Base-by-base conservation (phyloP, 2,888 invertebrate genomes). In the Drosophila multiciliata region DNA sequence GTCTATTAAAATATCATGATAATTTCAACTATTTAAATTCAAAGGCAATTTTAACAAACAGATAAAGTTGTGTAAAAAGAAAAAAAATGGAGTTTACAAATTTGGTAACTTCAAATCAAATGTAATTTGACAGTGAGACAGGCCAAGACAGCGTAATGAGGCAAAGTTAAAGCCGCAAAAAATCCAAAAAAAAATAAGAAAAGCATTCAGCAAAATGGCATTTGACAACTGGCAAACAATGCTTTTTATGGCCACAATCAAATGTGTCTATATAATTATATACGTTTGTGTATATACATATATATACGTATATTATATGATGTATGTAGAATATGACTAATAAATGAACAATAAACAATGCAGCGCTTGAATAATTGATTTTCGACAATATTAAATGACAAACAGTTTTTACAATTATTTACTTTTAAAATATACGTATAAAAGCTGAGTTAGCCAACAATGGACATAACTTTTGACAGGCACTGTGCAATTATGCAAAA, bases 51-150 rank as follows among this genome's bases (percentile, higher is more conserved):
- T 52, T 54, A 64, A 54, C 42, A n/a, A 33, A 45, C 15, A 45
- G 23, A 15, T 15, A 6, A 23, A 45, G 45, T 23, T 45, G 15
- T 45, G 17, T 17, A 8, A 38, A 38, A 8, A 8, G 3, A 40
- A 57, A 23, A 15, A 8, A 26, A 23, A 23, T 23, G 1, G 23
- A 36, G 36, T 36, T 54, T 48, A 84, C 87, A 84, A 82, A 89
- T 89, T 88, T 90, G 90, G 87, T 71, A 87, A 90, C 79, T 83
- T 76, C 81, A 80, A 79, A 66, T 82, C 80, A 82, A 89, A 84
- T 75, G 77, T 76, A 90, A 90, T 90, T 90, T 84, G 87, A 87
- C 90, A 83, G 74, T 55, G 75, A 48, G 65, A 69, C 62, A 68
- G 74, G 49, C 65, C 48, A 58, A 75, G 77, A 75, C 76, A 80